Evolutionary conservation across 2,797 vertebrate species (phyloP).

Genomic region (Sparus aurata): DNA sequence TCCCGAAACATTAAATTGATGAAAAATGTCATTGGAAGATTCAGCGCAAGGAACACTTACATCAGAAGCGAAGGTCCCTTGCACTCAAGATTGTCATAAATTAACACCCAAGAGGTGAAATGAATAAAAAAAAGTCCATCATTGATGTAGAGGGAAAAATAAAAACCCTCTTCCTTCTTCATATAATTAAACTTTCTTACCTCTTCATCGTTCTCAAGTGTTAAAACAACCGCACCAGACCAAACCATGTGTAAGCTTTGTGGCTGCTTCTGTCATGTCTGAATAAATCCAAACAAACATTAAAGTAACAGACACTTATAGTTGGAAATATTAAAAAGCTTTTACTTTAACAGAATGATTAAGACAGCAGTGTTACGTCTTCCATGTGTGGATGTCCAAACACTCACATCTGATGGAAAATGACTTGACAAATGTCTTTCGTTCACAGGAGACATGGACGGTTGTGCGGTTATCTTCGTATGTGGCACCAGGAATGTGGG

Average conservation of each 20-base stretch:
- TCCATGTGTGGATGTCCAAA: not conserved
- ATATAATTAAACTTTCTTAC: not conserved
- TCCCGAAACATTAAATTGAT: not conserved
- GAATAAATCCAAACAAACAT: not conserved
- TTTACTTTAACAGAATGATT: not conserved
- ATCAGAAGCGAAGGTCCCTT: not conserved
- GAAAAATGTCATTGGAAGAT: not conserved
- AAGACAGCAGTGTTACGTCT: not conserved
- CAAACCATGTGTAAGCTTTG: not conserved
- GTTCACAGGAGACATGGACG: conserved; percentile 88
- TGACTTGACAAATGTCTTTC: not conserved
- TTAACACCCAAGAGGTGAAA: not conserved
- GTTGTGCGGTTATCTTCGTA: conserved; percentile 90
- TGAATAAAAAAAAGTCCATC: not conserved
- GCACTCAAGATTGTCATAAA: not conserved
- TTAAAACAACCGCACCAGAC: not conserved
- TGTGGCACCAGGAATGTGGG: conserved; percentile 93
- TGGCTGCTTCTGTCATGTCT: not conserved
- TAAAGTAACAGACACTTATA: not conserved
- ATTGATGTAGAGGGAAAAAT: not conserved
- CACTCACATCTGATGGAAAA: not conserved
- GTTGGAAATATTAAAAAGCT: not conserved
- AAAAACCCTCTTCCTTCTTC: not conserved
- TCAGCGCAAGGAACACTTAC: not conserved
- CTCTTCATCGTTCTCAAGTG: not conserved